phyloP scores from a whole-genome alignment of 2,797 vertebrate species.

The Buceros bicornis region DNA sequence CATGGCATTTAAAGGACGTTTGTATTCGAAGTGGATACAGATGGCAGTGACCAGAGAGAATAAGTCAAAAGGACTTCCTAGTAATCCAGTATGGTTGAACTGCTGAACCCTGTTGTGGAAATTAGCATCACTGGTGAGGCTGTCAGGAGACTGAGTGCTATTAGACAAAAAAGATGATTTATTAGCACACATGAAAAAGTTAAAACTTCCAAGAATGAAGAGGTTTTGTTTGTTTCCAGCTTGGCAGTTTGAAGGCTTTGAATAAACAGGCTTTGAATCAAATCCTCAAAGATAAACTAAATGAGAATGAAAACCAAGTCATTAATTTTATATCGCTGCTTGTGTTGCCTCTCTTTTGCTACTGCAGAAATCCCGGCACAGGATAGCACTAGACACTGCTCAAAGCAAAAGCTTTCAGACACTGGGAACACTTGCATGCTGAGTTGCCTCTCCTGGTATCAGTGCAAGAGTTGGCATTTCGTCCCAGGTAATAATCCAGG shows the following conservation, averaged over 20 bases:
- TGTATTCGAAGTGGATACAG: constrained; percentile 46
- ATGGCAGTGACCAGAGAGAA: constrained; percentile 16
- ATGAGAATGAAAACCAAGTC: not conserved
- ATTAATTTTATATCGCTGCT: not conserved
- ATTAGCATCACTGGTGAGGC: constrained; percentile 1
- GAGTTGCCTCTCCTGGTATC: not conserved
- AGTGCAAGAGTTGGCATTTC: not conserved
- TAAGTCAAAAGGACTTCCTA: not conserved
- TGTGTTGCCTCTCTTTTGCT: not conserved
- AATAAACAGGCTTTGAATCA: not conserved
- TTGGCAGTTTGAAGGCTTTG: not conserved
- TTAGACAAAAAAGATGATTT: constrained; percentile 30
- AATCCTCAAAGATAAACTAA: not conserved
- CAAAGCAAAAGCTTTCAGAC: not conserved
- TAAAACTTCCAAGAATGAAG: not conserved
- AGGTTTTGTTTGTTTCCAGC: constrained; percentile 7
- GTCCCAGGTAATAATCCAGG: not conserved
- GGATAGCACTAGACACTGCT: not conserved
- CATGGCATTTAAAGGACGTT: not conserved
- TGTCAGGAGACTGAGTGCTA: constrained; percentile 26
- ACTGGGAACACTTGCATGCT: not conserved
- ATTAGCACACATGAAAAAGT: not conserved
- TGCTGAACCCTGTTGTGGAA: constrained; percentile 60
- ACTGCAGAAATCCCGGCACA: not conserved
- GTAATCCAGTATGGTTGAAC: constrained; percentile 52